Evolutionary conservation across 2,797 vertebrate species (phyloP).

Genomic region (Chiloscyllium punctatum): DNA sequence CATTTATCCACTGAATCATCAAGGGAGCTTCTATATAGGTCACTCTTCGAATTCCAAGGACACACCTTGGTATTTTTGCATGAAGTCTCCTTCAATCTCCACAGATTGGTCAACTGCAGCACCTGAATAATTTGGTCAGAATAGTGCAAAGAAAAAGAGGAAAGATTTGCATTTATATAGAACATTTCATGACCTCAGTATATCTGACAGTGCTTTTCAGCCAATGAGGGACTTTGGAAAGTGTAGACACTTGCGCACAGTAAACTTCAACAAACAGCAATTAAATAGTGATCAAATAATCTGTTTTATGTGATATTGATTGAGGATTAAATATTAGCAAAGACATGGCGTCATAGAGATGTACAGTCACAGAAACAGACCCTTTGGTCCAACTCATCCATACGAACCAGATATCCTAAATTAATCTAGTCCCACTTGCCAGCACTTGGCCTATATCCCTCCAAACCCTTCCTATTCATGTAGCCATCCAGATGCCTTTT

Average conservation of each 20-base stretch:
- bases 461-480: no score
- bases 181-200: not conserved
- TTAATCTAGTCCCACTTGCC: no score
- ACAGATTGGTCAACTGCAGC: not conserved
- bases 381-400: no score
- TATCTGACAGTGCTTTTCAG: not conserved
- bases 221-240: not conserved
- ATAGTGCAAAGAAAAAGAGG: not conserved
- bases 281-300: not conserved
- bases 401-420: no score
- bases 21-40: not conserved
- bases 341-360: no score
- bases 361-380: no score
- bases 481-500: no score
- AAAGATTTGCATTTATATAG: not conserved
- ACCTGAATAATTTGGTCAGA: not conserved
- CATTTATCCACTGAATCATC: not conserved
- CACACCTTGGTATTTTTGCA: not conserved
- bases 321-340: not conserved
- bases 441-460: no score
- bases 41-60: not conserved
- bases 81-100: not conserved
- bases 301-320: not conserved
- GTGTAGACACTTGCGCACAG: not conserved
- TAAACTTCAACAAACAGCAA: not conserved